phyloP scores from a whole-genome alignment of 2,888 invertebrate species.

The Coleophora flavipennella region DNA sequence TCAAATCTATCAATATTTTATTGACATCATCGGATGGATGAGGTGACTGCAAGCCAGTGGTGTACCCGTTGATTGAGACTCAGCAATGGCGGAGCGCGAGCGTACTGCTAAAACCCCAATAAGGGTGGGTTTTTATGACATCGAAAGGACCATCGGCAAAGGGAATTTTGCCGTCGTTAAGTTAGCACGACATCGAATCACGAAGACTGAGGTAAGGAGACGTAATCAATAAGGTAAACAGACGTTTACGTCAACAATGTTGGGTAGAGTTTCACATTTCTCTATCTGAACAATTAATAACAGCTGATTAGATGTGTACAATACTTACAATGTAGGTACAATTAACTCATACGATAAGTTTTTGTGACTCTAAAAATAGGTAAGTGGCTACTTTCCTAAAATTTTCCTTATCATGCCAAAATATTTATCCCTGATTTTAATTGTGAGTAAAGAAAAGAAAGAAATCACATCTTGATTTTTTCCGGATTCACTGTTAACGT shows the following conservation, averaged over 20 bases:
- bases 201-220: constrained; percentile 95
- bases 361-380: too few species aligned
- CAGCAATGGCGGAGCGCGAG: constrained; percentile 72
- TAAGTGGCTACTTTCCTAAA: too few species aligned
- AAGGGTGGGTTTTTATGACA: constrained; percentile 97
- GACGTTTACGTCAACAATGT: constrained; percentile 1
- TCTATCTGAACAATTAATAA: too few species aligned
- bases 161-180: constrained; percentile 99
- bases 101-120: constrained; percentile 79
- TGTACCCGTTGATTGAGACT: constrained; percentile 24
- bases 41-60: constrained; percentile 33
- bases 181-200: constrained; percentile 96
- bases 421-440: too few species aligned
- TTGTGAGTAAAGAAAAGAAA: too few species aligned
- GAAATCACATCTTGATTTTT: too few species aligned
- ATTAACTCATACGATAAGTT: too few species aligned
- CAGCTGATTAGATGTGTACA: too few species aligned
- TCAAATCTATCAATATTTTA: constrained; percentile 1
- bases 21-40: constrained; percentile 20
- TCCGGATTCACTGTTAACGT: too few species aligned
- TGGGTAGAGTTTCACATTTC: background rate
- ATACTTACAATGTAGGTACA: too few species aligned
- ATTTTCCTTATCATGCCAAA: too few species aligned
- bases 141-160: constrained; percentile 97
- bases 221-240: constrained; percentile 2